Conservation (phyloP, 2,113 vertebrate genomes). For the Perca fluviatilis region DNA sequence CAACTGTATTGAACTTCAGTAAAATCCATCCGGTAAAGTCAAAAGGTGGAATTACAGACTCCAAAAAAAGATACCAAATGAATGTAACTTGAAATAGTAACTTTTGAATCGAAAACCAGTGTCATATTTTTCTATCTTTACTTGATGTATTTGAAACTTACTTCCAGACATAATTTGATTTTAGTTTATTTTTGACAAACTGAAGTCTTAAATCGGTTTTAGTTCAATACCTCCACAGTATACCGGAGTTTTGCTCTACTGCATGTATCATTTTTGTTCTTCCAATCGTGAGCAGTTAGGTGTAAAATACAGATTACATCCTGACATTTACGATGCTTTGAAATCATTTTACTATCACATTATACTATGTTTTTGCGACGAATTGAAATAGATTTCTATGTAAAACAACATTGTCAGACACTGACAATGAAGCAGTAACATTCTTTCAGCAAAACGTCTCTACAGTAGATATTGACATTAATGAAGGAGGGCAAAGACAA, state of each 20-base stretch:
- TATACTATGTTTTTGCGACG: background rate
- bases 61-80: background rate
- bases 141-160: background rate
- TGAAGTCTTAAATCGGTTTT: background rate
- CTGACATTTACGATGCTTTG: background rate
- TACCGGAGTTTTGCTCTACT: background rate
- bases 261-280: background rate
- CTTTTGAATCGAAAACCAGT: no score
- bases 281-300: background rate
- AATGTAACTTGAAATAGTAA: no score
- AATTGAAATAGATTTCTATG: background rate
- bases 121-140: background rate
- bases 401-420: background rate
- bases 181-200: background rate
- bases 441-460: background rate
- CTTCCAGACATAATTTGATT: background rate
- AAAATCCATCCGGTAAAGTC: background rate
- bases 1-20: background rate
- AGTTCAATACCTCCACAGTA: background rate
- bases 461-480: conserved; percentile 15
- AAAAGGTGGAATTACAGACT: background rate
- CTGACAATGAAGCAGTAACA: background rate
- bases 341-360: background rate
- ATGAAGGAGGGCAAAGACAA: conserved; percentile 36
- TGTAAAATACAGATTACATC: conserved; percentile 1